phyloP scores from a whole-genome alignment of 2,113 vertebrate genomes.

The Onychostoma macrolepis region DNA sequence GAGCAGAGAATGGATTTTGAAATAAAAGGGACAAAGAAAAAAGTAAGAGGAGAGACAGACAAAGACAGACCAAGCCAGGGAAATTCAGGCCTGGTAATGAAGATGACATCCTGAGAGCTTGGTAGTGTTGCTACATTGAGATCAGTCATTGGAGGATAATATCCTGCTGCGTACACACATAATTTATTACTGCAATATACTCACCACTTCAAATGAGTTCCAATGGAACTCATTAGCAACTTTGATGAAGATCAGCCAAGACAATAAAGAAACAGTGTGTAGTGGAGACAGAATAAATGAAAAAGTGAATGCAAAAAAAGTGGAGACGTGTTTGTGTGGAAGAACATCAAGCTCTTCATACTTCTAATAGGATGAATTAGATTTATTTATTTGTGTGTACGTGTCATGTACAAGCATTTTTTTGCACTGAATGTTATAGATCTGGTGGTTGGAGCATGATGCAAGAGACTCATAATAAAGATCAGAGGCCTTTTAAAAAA shows the following conservation, averaged over 20 bases:
- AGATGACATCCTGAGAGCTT: constrained; percentile 55
- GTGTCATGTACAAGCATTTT: background rate
- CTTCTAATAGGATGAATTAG: background rate
- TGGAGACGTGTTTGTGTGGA: background rate
- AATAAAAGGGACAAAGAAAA: background rate
- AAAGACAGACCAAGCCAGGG: constrained; percentile 19
- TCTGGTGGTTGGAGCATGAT: background rate
- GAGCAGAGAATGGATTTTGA: background rate
- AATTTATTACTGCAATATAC: constrained; percentile 74
- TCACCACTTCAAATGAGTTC: constrained; percentile 71
- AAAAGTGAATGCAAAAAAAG: background rate
- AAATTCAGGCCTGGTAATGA: constrained; percentile 44
- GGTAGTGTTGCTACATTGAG: constrained; percentile 43
- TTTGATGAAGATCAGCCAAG: constrained; percentile 68
- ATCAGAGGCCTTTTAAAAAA: background rate
- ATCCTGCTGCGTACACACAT: constrained; percentile 72
- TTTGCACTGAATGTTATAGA: background rate
- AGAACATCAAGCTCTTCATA: background rate
- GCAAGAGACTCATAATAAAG: background rate
- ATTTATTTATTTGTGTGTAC: background rate
- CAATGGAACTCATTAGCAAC: constrained; percentile 75
- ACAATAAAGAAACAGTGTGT: constrained; percentile 58
- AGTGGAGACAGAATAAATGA: background rate
- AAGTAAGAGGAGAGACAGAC: background rate
- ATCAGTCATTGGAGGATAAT: constrained; percentile 55